Conservation (phyloP, 2,797 vertebrate genomes). For the Carcharodon carcharias region DNA sequence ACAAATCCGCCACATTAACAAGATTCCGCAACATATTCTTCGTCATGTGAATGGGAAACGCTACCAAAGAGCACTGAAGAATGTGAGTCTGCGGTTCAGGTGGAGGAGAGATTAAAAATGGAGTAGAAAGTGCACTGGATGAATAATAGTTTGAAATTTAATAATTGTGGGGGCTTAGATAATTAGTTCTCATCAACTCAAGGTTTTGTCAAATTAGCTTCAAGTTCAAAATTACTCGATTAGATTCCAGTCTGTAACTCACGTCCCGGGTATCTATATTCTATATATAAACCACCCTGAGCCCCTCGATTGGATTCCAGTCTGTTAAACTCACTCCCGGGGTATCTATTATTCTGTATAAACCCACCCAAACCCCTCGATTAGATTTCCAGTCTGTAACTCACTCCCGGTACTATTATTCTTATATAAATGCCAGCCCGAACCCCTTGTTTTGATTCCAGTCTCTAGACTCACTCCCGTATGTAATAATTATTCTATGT, state of each 20-base stretch:
- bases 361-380: not conserved
- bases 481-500: too few relatives aligned
- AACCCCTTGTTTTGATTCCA: too few relatives aligned
- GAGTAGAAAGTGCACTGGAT: too few relatives aligned
- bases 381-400: not conserved
- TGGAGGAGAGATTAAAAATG: not conserved
- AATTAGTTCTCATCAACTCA: not conserved
- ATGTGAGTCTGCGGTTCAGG: conserved; percentile 61
- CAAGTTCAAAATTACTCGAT: not conserved
- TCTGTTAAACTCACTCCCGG: too few relatives aligned
- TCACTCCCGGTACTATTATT: not conserved
- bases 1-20: conserved; percentile 88
- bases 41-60: conserved; percentile 75
- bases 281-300: not conserved
- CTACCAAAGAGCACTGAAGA: conserved; percentile 68
- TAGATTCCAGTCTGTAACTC: not conserved
- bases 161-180: not conserved
- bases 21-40: conserved; percentile 70
- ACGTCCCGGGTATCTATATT: not conserved
- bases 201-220: not conserved
- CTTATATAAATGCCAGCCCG: too few relatives aligned
- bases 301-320: too few relatives aligned
- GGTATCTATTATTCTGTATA: too few relatives aligned
- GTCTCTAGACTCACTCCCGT: too few relatives aligned
- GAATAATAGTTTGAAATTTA: not conserved